Base-by-base conservation (phyloP, 2,888 invertebrate species). In the Malacosoma neustria region DNA sequence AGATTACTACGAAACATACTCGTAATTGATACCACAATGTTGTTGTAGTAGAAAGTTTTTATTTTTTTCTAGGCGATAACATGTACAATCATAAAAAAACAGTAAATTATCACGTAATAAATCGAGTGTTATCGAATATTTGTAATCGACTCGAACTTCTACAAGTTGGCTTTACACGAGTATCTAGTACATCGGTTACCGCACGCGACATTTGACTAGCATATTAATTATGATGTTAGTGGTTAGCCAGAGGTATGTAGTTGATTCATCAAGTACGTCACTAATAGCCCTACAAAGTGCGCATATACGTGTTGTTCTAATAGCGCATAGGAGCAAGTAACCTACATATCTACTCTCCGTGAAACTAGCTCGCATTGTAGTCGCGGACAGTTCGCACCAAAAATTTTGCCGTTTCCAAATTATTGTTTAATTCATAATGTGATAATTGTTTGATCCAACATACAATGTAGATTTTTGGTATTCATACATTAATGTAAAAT, bases 221-320 rank as follows among this genome's bases (percentile, higher is more conserved):
- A 68, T 71, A 67, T 51, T 60, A 65, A 70, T 62, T 48, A 53
- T 50, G 39, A 43, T 48, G 54, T 56, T 54, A 40, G 54, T 65
- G 22, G 22, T 66, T 60, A 57, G 57, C 58, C 59, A 63, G 54
- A 49, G 40, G 42, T 44, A 42, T 48, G 41, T 38, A 48, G 52
- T 52, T 58, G 57, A 57, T 52, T 54, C 59, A 58, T 55, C 52
- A 48, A 50, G 46, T 48, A 47, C 49, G 42, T 46, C 49, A 45
- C 56, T 54, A 4, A 7, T 22, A 22, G 22, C 22, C 22, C 22
- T 22, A 22, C 22, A 22, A 7, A 22, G 22, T 9, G 22, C 22
- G 22, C 22, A 22, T 22, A 7, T 22, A 22, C 22, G 22, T 22
- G 22, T 22, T 22, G 22, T 22, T 22, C 22, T 22, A 22, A 22